phyloP scores from a whole-genome alignment of 2,113 vertebrate species.

The Ictidomys tridecemlineatus region DNA sequence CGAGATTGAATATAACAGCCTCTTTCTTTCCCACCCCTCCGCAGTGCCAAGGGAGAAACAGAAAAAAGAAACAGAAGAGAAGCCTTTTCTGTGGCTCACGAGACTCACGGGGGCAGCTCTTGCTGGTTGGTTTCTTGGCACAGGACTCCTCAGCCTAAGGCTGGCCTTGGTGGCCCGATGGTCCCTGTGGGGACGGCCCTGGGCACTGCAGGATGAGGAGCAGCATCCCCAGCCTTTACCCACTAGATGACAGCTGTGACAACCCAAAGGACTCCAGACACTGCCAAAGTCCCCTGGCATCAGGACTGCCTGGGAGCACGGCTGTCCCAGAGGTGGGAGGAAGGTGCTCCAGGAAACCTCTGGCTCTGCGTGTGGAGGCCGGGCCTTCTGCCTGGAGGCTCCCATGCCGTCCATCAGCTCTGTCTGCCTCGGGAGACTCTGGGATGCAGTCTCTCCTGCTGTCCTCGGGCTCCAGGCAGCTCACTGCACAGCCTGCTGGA shows the following conservation, averaged over 20 bases:
- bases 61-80: neutral
- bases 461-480: no score
- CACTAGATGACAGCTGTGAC: neutral
- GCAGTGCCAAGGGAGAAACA: neutral
- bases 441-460: no score
- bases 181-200: neutral
- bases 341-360: no score
- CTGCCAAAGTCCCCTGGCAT: neutral
- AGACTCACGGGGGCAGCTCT: neutral
- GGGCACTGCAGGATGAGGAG: rapidly evolving
- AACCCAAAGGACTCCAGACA: neutral
- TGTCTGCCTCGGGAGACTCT: neutral
- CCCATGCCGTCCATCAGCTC: rapidly evolving
- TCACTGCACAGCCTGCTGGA: no score
- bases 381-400: neutral
- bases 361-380: neutral
- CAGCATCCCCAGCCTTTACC: neutral
- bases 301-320: neutral
- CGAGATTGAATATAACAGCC: slow-evolving; percentile 87
- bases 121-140: neutral
- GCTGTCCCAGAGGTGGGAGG: neutral
- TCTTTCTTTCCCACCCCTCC: slow-evolving; percentile 70
- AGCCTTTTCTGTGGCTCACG: neutral
- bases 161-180: no score
- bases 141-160: neutral